phyloP scores from a whole-genome alignment of 1,140 invertebrate genomes.

The Drosophila miranda region DNA sequence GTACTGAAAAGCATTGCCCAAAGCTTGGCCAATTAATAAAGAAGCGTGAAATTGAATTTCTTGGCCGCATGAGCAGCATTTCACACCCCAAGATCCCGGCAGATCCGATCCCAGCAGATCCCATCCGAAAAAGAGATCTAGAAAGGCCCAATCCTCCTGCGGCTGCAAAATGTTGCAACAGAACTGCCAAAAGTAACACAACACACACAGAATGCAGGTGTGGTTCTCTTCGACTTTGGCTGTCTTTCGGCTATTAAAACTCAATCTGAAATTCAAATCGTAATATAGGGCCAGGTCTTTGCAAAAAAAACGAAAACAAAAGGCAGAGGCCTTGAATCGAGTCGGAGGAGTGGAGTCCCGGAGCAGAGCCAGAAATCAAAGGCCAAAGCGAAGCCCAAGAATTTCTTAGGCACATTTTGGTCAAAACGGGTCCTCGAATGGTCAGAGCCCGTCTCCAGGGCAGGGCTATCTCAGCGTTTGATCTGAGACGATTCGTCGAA shows the following conservation, averaged over 20 bases:
- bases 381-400: slow-evolving; percentile 52
- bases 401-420: slow-evolving; percentile 65
- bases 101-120: too few species aligned
- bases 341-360: slow-evolving; percentile 2
- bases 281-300: slow-evolving; percentile 57
- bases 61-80: slow-evolving; percentile 58
- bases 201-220: slow-evolving; percentile 62
- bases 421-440: slow-evolving; percentile 34
- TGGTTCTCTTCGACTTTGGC: slow-evolving; percentile 37
- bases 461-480: slow-evolving; percentile 64
- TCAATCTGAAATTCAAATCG: slow-evolving; percentile 82
- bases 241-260: slow-evolving; percentile 74
- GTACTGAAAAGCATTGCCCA: slow-evolving; percentile 13
- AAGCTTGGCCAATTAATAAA: slow-evolving; percentile 79
- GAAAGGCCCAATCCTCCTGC: slow-evolving; percentile 24
- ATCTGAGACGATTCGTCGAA: slow-evolving; percentile 64
- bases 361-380: slow-evolving; percentile 43
- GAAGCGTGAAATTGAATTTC: slow-evolving; percentile 80
- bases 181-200: slow-evolving; percentile 60
- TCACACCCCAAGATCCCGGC: slow-evolving; percentile 56
- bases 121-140: slow-evolving; percentile 19
- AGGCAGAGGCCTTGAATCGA: slow-evolving; percentile 37
- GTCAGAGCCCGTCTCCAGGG: slow-evolving; percentile 13
- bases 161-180: slow-evolving; percentile 15
- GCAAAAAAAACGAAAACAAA: slow-evolving; percentile 19